Percentiles rank a stretch among this genome's conserved stretches.
Evolutionary conservation across 2,797 vertebrate species (phyloP).

Genomic region (Heliangelus exortis): DNA sequence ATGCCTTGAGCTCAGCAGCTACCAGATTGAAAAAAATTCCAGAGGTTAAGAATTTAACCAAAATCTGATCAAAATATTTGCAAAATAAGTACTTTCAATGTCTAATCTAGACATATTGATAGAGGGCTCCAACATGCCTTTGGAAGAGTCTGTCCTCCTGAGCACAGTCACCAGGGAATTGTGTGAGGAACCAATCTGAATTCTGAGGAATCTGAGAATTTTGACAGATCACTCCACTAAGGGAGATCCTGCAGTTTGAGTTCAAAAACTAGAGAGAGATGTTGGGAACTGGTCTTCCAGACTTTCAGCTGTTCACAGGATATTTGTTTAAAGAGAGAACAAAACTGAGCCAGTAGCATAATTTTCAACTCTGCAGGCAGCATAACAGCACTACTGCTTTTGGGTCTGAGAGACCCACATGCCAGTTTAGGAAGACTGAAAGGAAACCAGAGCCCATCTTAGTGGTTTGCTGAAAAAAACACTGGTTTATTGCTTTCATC

Average conservation of each 20-base stretch:
- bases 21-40: neutral
- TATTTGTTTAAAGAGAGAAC: neutral
- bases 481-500: neutral
- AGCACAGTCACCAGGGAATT: neutral
- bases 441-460: neutral
- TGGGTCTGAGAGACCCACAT: neutral
- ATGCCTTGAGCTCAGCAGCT: neutral
- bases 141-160: neutral
- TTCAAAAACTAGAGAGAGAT: neutral
- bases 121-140: neutral
- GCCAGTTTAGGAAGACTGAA: neutral
- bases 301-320: neutral
- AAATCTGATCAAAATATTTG: neutral
- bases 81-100: neutral
- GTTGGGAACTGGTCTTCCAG: neutral
- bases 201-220: neutral
- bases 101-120: neutral
- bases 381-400: neutral
- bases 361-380: neutral
- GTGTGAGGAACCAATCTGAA: neutral
- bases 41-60: neutral
- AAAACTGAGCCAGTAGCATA: neutral
- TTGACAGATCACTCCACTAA: neutral
- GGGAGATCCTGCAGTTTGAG: neutral
- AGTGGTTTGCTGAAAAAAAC: neutral